Conservation (phyloP, 1,140 invertebrate genomes). For the Drosophila sechellia region DNA sequence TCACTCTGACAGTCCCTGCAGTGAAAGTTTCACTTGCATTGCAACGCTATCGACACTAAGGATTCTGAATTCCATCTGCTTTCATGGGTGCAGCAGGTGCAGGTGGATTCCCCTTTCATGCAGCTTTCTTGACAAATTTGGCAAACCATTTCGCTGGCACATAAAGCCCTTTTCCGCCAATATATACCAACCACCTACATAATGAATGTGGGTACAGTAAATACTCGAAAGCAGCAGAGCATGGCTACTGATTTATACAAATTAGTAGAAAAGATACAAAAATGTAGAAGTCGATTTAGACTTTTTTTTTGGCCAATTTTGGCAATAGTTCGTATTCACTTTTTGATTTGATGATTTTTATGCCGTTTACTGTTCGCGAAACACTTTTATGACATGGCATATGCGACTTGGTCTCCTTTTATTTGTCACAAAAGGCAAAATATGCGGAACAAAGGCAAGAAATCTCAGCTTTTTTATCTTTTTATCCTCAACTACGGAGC, state of each 20-base stretch:
- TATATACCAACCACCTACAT: constrained; percentile 31
- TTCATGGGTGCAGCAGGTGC: constrained; percentile 22
- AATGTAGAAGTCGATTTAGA: no score
- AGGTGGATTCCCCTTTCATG: neutral
- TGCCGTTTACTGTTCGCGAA: constrained; percentile 13
- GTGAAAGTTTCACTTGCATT: constrained; percentile 8
- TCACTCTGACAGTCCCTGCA: constrained; percentile 36
- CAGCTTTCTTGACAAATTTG: constrained; percentile 33
- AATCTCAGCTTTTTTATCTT: constrained; percentile 12
- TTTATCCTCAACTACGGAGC: neutral
- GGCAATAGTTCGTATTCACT: neutral
- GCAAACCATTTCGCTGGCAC: constrained; percentile 32
- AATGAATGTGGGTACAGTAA: constrained; percentile 21
- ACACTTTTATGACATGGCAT: constrained; percentile 38
- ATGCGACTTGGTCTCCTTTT: constrained; percentile 4
- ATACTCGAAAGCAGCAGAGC: no score
- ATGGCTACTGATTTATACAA: no score
- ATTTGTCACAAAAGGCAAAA: constrained; percentile 7
- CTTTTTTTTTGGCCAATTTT: neutral
- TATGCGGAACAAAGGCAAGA: constrained; percentile 18
- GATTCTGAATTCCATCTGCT: constrained; percentile 5
- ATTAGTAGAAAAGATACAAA: no score
- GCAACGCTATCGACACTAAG: constrained; percentile 9
- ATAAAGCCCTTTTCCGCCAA: constrained; percentile 29
- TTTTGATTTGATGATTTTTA: neutral